Conservation (phyloP, 2,888 invertebrate species). For the Epicampocera succincta region DNA sequence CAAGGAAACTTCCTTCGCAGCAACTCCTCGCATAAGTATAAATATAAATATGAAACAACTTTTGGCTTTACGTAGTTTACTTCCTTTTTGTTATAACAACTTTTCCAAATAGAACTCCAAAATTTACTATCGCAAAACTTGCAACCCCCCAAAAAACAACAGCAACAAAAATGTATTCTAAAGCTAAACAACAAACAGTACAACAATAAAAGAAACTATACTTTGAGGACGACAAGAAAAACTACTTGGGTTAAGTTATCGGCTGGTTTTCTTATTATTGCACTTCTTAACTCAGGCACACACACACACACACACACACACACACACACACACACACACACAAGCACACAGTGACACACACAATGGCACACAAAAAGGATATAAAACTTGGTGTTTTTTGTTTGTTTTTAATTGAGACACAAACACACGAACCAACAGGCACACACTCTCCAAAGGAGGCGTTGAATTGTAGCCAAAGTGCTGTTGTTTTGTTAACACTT, state of each 20-base stretch:
- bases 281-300: conserved; percentile 15
- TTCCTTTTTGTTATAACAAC: conserved; percentile 64
- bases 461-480: conserved; percentile 70
- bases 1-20: conserved; percentile 25
- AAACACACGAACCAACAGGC: too few species aligned
- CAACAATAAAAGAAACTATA: conserved; percentile 30
- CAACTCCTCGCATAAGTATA: conserved; percentile 43
- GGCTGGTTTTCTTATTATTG: conserved; percentile 48
- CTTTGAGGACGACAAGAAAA: conserved; percentile 7
- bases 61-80: conserved; percentile 66
- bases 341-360: too few species aligned
- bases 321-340: background rate
- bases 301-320: background rate
- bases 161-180: background rate
- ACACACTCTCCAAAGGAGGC: conserved; percentile 53
- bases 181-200: conserved; percentile 61
- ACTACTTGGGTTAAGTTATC: conserved; percentile 58
- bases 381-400: conserved; percentile 17
- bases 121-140: conserved; percentile 42
- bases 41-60: conserved; percentile 50
- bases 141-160: conserved; percentile 17
- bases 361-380: conserved; percentile 11
- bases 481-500: conserved; percentile 68
- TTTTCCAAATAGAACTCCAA: conserved; percentile 63
- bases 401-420: background rate